phyloP scores from a whole-genome alignment of 2,797 vertebrate genomes.

The Cossypha dichroa region DNA sequence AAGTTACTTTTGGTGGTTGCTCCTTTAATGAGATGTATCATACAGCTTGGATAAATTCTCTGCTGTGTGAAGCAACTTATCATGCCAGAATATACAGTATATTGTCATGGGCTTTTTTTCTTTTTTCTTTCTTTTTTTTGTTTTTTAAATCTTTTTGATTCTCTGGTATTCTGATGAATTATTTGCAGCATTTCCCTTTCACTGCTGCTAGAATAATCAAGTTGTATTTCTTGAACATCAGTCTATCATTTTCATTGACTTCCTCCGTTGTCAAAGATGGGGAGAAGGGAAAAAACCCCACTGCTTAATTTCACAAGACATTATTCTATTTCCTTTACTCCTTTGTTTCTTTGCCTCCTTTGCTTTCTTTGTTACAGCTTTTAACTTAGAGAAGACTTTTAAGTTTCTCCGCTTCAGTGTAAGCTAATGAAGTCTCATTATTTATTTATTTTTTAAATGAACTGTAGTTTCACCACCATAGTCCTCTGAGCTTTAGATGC shows the following conservation, averaged over 20 bases:
- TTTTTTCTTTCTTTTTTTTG: neutral
- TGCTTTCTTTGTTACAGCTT: constrained; percentile 59
- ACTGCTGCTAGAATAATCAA: constrained; percentile 68
- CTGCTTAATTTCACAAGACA: constrained; percentile 62
- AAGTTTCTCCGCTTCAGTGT: constrained; percentile 52
- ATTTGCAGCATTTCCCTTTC: constrained; percentile 70
- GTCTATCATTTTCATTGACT: constrained; percentile 65
- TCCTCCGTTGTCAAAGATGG: constrained; percentile 31
- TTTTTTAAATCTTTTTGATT: constrained; percentile 40
- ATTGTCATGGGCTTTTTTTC: constrained; percentile 67
- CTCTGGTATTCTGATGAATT: constrained; percentile 68
- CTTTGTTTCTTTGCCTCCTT: constrained; percentile 55
- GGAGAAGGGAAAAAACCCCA: neutral
- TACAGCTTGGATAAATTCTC: constrained; percentile 66
- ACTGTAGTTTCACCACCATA: constrained; percentile 26
- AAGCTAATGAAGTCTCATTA: constrained; percentile 61
- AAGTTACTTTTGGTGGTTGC: constrained; percentile 71
- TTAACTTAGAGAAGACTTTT: constrained; percentile 61
- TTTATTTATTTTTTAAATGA: constrained; percentile 64
- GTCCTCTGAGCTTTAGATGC: constrained; percentile 42
- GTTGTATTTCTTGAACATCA: constrained; percentile 62
- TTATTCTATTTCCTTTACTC: constrained; percentile 49
- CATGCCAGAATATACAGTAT: constrained; percentile 64
- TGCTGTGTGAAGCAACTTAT: constrained; percentile 61
- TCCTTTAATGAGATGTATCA: constrained; percentile 71